phyloP scores from a whole-genome alignment of 2,113 vertebrate genomes.

The Bettongia penicillata region DNA sequence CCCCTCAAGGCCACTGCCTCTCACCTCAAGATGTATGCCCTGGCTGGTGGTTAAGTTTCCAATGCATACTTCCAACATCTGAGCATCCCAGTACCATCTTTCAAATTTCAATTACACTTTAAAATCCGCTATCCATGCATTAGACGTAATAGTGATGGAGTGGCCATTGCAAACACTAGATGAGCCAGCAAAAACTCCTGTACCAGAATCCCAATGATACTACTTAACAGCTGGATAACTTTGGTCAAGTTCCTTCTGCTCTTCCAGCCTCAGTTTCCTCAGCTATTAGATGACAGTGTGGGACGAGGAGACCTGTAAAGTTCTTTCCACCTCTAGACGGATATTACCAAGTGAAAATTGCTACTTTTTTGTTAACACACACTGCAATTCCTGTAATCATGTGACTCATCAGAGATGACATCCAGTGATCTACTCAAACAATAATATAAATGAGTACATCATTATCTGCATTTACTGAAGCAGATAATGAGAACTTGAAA shows the following conservation, averaged over 20 bases:
- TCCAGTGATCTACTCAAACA: conserved; percentile 62
- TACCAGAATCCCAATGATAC: background rate
- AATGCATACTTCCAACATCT: conserved; percentile 37
- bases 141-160: background rate
- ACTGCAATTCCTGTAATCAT: conserved; percentile 13
- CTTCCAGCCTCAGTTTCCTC: background rate
- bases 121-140: background rate
- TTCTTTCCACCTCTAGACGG: background rate
- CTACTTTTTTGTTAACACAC: conserved; percentile 1
- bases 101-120: background rate
- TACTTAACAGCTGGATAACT: background rate
- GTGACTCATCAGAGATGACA: conserved; percentile 43
- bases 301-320: background rate
- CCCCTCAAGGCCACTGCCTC: background rate
- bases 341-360: background rate
- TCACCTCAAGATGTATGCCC: background rate
- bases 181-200: background rate
- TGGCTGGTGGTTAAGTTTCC: background rate
- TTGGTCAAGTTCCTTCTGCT: background rate
- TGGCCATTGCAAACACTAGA: background rate
- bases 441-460: conserved; percentile 61
- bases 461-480: conserved; percentile 50
- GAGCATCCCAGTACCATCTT: conserved; percentile 47
- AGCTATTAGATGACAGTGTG: background rate
- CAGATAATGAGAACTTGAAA: background rate